Evolutionary conservation across 37 sponge, comb jelly and placozoan species (phyloP), one percentile per base, ranked within the genome.

Genomic region (Spongilla lacustris): DNA sequence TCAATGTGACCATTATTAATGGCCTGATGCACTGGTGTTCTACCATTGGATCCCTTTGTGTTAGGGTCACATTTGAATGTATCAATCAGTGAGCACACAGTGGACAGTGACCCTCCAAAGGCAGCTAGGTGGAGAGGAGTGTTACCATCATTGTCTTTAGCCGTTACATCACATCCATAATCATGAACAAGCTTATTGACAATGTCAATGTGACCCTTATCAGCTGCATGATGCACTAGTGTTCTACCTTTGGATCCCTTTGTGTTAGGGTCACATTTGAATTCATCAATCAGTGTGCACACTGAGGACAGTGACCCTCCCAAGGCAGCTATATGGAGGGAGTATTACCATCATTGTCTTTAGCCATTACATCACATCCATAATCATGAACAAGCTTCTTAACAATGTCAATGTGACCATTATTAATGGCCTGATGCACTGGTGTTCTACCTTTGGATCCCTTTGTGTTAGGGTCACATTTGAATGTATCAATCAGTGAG

Each of bases 61-160:
- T 41, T 41, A 41, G 41, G 41, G 41, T 41, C 41, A 41, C 41
- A 41, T 41, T 41, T 41, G 41, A 41, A 41, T 41, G 3, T 6
- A 41, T 41, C 41, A 41, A 41, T 41, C 41, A 41, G 41, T 41
- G 41, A 9, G 41, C 41, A 41, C 41, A 41, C 41, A 9, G 41
- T 41, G 41, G 41, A 41, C 41, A 41, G 41, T 41, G 41, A 41
- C 41, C 77, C 77, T 37, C n/a, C 26, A 36, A 35, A 12, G 26
- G 77, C 77, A 38, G 77, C 77, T 36, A 76, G 19, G 36, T 76
- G 33, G 38, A 76, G n/a, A 25, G 77, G 38, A 37, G 77, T 76
- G 41, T 76, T 38, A 76, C 41, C 73, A 73, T 73, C 32, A n/a
- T 73, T 25, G 27, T 33, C 32, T 17, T 34, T 17, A 25, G n/a